These are phyloP conservation scores for Helogale parvula DNA, from an alignment of 2,113 vertebrate species.

Conservation along the genomic window DNA sequence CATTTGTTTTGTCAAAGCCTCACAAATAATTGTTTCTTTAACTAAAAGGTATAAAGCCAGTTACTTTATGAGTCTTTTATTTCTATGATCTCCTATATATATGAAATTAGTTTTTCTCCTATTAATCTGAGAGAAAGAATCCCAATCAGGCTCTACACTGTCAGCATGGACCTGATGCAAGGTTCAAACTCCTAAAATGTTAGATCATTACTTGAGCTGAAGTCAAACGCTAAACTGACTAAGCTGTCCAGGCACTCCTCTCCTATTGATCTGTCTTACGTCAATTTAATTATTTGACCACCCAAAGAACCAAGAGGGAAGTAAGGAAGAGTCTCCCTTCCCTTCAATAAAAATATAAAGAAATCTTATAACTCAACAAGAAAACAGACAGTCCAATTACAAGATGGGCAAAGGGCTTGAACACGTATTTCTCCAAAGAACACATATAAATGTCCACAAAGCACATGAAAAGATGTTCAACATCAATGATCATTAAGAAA, in stretches of 20 bases:
- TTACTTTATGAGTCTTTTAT: not conserved
- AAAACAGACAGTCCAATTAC: not conserved
- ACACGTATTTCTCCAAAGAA: not conserved
- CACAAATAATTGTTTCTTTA: not conserved
- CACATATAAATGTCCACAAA: not conserved
- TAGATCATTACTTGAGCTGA: no score
- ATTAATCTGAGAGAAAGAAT: not conserved
- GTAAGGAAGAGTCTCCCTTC: not conserved
- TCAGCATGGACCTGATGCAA: no score
- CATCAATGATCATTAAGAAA: not conserved
- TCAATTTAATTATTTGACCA: not conserved
- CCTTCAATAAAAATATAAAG: slow-evolving; percentile 4
- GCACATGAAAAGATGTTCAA: not conserved
- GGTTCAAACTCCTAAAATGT: no score
- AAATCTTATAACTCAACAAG: not conserved
- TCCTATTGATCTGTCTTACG: not conserved
- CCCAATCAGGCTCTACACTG: no score
- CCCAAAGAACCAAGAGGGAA: not conserved
- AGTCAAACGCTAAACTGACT: no score
- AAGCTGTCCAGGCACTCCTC: no score
- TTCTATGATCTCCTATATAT: not conserved
- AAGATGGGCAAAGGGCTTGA: not conserved
- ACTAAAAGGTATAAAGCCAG: not conserved
- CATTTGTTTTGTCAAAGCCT: not conserved
- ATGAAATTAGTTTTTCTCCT: not conserved